Base-by-base conservation (phyloP, 2,888 invertebrate genomes). In the Prostheceraeus crozeri region DNA sequence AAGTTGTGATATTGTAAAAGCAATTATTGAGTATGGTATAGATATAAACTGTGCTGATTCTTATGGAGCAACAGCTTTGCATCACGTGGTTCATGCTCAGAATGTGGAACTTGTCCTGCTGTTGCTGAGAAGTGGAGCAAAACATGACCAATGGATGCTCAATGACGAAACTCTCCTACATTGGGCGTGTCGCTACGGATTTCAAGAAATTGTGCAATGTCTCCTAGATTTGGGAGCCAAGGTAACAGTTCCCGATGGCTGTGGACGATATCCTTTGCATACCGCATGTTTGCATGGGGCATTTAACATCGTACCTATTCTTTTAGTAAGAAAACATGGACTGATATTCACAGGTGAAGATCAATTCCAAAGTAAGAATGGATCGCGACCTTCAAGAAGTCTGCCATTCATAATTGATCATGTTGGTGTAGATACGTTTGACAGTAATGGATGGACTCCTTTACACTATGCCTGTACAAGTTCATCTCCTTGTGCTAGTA, bases 131-230 rank as follows among this genome's bases (percentile, higher is more conserved):
- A 14, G 40, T 16, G 57, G 57, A 27, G 57, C 57, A 14, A 16
- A 52, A 14, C 27, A 46, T 28, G 40, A 57, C 21, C 14, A 46
- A 48, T 57, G 57, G 57, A 14, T 16, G 14, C 21, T 28, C 14
- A 46, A 46, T 27, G 57, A 46, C 3, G 40, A 45, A 45, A 35
- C 11, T 48, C 16, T 57, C 2, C n/a, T 57, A 2, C 57, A 57
- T 14, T 57, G 57, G 57, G 36, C 40, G 27, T 45, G 36, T 55
- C 52, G 40, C 23, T n/a, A 57, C n/a, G 46, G 57, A 27, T 53
- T 57, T 36, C 25, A 46, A 21, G 46, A 52, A 16, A 16, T 57
- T 3, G 11, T 57, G 8, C 14, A 6, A 3, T 4, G n/a, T 10
- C 46, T 57, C 6, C 28, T 23, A 10, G n/a, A n/a, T n/a, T n/a